Base-by-base conservation (phyloP, 2,797 vertebrate species). In the Eupleurogrammus muticus region DNA sequence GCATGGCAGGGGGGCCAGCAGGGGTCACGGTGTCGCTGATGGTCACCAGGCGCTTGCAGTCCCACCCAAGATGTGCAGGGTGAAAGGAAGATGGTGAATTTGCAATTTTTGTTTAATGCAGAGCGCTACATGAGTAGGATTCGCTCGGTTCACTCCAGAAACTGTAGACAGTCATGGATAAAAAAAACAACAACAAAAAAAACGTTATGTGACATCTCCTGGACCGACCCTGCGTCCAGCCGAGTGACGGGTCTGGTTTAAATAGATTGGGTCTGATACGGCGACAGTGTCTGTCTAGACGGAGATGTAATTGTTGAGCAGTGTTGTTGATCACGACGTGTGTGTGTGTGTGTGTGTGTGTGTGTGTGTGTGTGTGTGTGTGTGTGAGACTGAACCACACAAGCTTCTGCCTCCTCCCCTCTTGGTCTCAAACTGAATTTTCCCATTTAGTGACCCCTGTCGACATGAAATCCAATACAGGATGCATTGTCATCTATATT, bases 1-100 rank as follows among this genome's bases (percentile, higher is more conserved):
- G 21, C 79, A 38, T 73, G 66, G 83, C 75, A 84, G 80, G 85
- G 83, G 75, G 77, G 81, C 79, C 72, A 53, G 71, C 7, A 47
- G 73, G 81, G 89, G 88, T 90, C 85, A 67, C 2, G 23, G 81
- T 81, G 86, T 87, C 77, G 53, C 70, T 83, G 76, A 79, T 83
- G 81, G 82, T 72, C 85, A 87, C 73, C 73, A 80, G 76, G 72
- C 77, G 5, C 50, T n/a, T 54, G 59, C 32, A 75, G 61, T 88
- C 79, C 83, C 82, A 86, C 80, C 87, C 75, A 82, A 74, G 63
- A 59, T 71, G 68, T 57, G 23, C 0, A 28, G 20, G 61, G 13
- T 50, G 20, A 62, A 36, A 47, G 68, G 64, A 56, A 34, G 36
- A 63, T 23, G 5, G n/a, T 49, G 46, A n/a, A n/a, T 72, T 77